These are phyloP conservation scores for Macaca fascicularis DNA, from an alignment of 2,113 vertebrate genomes.

Conservation along the genomic window T2T-MFA8v1.1 NC_088381.1:24240001-24240500, in stretches of 20 bases:
- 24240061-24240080: background rate
- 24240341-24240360: background rate
- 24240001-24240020: background rate
- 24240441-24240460: background rate
- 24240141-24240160: accelerated
- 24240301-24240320: background rate
- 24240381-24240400: background rate
- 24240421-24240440: background rate
- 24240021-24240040: accelerated
- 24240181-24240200: background rate
- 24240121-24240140: background rate
- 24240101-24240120: background rate
- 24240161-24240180: background rate
- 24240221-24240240: background rate
- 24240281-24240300: background rate
- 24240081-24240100: background rate
- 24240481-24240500: background rate
- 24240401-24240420: background rate
- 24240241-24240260: background rate
- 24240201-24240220: background rate
- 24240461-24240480: background rate
- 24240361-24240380: background rate
- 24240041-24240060: background rate
- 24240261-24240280: background rate
- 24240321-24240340: background rate